Conservation (phyloP, 2,888 invertebrate species). For the Ectemnius lituratus region DNA sequence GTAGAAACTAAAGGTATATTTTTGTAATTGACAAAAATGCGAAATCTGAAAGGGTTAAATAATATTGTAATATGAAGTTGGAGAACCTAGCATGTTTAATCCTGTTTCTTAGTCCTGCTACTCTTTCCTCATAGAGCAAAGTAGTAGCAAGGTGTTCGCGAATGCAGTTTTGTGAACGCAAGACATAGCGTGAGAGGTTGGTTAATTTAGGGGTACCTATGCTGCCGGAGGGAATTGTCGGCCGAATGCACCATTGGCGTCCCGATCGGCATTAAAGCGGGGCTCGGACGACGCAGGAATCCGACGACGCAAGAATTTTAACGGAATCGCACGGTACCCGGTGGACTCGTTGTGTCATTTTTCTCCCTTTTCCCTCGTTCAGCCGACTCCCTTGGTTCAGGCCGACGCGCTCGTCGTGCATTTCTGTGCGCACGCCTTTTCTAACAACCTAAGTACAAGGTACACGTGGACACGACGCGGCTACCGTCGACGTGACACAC, state of each 20-base stretch:
- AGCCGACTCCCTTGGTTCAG: slow-evolving; percentile 16
- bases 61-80: too few relatives aligned
- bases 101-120: too few relatives aligned
- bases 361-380: slow-evolving; percentile 24
- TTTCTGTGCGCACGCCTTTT: slow-evolving; percentile 30
- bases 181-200: neutral
- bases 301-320: slow-evolving; percentile 33
- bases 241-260: slow-evolving; percentile 9
- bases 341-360: neutral
- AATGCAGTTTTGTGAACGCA: too few relatives aligned
- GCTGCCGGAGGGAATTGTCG: slow-evolving; percentile 36
- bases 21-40: too few relatives aligned
- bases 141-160: too few relatives aligned
- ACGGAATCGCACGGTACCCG: slow-evolving; percentile 23
- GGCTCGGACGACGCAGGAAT: slow-evolving; percentile 25
- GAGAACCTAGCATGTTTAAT: too few relatives aligned
- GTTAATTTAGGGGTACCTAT: slow-evolving; percentile 25
- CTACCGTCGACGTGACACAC: slow-evolving; percentile 26
- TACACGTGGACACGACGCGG: slow-evolving; percentile 33
- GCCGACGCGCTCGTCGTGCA: slow-evolving; percentile 13
- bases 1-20: too few relatives aligned
- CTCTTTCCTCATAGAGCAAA: too few relatives aligned
- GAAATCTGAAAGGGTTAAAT: too few relatives aligned
- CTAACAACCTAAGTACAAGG: slow-evolving; percentile 44
- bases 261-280: slow-evolving; percentile 29